These are phyloP conservation scores for Cremastinae sp. DNA, from an alignment of 2,888 invertebrate species.

Conservation along the genomic window DNA sequence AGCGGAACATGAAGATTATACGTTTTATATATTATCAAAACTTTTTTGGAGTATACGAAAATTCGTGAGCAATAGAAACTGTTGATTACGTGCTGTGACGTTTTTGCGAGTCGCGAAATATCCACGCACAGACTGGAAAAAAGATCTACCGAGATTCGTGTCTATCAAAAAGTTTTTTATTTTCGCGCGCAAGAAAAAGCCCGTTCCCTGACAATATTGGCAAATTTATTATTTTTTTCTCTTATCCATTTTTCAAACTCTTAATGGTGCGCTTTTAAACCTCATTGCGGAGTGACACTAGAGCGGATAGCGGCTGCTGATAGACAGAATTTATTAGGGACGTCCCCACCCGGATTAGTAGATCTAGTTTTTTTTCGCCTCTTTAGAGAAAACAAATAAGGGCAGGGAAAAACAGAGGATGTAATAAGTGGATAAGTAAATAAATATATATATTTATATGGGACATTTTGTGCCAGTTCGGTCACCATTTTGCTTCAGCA, in stretches of 20 bases:
- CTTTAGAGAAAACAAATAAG: constrained; percentile 29
- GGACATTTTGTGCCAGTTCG: too few relatives aligned
- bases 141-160: neutral
- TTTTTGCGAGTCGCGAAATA: neutral
- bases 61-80: constrained; percentile 55
- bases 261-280: constrained; percentile 71
- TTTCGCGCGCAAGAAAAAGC: neutral
- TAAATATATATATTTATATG: constrained; percentile 26
- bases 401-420: constrained; percentile 8
- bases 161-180: neutral
- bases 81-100: constrained; percentile 14
- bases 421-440: constrained; percentile 31
- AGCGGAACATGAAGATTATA: neutral
- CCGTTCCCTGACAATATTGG: constrained; percentile 20
- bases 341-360: constrained; percentile 49
- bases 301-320: constrained; percentile 46
- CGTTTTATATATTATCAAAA: neutral
- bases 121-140: constrained; percentile 20
- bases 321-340: constrained; percentile 61
- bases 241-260: constrained; percentile 42
- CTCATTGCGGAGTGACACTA: constrained; percentile 25
- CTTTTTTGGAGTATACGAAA: constrained; percentile 30
- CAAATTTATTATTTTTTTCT: constrained; percentile 27
- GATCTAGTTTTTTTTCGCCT: constrained; percentile 43
- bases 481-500: too few relatives aligned